These are phyloP conservation scores for Blastobasis lacticolella DNA, from an alignment of 2,888 invertebrate species.

Conservation along the genomic window DNA sequence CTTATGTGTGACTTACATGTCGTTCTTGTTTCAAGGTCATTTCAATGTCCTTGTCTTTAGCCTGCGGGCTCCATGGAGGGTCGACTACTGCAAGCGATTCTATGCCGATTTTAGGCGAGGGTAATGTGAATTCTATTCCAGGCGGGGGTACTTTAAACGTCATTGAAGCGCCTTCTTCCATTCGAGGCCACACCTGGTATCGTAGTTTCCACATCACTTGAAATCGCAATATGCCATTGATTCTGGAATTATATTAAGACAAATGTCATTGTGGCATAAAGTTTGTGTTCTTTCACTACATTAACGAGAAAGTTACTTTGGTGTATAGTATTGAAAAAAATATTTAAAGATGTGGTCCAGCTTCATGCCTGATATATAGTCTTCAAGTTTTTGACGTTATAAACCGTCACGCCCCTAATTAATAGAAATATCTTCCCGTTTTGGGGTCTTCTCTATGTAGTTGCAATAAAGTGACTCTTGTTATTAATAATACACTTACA, in stretches of 20 bases:
- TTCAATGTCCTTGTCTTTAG: slow-evolving; percentile 99
- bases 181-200: slow-evolving; percentile 98
- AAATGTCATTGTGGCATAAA: slow-evolving; percentile 50
- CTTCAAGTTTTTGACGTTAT: too few relatives aligned
- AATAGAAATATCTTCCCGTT: too few relatives aligned
- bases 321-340: too few relatives aligned
- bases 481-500: background rate
- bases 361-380: too few relatives aligned
- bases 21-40: slow-evolving; percentile 98
- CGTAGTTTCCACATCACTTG: slow-evolving; percentile 97
- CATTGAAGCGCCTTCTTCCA: slow-evolving; percentile 98
- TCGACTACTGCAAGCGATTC: slow-evolving; percentile 96
- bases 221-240: slow-evolving; percentile 77
- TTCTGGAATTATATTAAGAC: slow-evolving; percentile 30
- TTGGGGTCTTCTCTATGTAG: too few relatives aligned
- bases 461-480: too few relatives aligned
- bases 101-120: slow-evolving; percentile 98
- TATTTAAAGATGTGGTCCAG: too few relatives aligned
- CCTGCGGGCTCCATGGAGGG: slow-evolving; percentile 99
- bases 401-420: too few relatives aligned
- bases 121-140: slow-evolving; percentile 98
- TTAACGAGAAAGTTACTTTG: too few relatives aligned
- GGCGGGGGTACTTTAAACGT: slow-evolving; percentile 99
- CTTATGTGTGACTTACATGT: slow-evolving; percentile 77
- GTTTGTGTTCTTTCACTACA: too few relatives aligned